Conservation (phyloP, 2,113 vertebrate genomes). For the Myxocyprinus asiaticus region DNA sequence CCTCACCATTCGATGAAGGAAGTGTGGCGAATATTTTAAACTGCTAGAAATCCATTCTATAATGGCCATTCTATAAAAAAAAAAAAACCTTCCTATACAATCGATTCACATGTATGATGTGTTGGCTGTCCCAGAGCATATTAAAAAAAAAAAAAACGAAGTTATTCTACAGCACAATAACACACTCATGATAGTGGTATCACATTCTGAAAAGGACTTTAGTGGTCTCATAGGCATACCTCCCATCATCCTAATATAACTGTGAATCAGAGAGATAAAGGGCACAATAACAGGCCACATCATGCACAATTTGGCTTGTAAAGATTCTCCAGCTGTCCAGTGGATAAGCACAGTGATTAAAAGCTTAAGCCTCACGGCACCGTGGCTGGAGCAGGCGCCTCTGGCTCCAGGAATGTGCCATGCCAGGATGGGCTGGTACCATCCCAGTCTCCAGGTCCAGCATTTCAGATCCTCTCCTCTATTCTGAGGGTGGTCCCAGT, state of each 20-base stretch:
- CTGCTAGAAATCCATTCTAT: neutral
- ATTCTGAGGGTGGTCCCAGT: conserved; percentile 57
- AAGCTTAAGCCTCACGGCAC: conserved; percentile 78
- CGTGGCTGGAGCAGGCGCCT: conserved; percentile 72
- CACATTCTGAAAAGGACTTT: conserved; percentile 7
- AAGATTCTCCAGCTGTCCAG: conserved; percentile 77
- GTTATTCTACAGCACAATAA: neutral
- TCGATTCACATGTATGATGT: neutral
- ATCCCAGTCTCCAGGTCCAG: conserved; percentile 12
- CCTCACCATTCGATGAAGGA: neutral
- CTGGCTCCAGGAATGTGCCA: conserved; percentile 66
- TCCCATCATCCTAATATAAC: conserved; percentile 34
- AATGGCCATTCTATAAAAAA: neutral
- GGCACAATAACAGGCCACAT: conserved; percentile 59
- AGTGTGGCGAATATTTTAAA: neutral
- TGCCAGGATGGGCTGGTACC: conserved; percentile 55
- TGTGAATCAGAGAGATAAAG: conserved; percentile 38
- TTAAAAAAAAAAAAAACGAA: neutral
- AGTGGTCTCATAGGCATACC: conserved; percentile 30
- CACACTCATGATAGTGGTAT: neutral
- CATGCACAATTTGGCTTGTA: conserved; percentile 72
- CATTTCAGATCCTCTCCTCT: conserved; percentile 11
- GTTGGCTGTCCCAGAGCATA: neutral
- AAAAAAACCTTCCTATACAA: neutral
- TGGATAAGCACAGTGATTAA: conserved; percentile 75